Percentiles rank a stretch among this genome's conserved stretches.
These are phyloP conservation scores for Mobula birostris DNA, from an alignment of 2,113 vertebrate species.

Conservation along the genomic window DNA sequence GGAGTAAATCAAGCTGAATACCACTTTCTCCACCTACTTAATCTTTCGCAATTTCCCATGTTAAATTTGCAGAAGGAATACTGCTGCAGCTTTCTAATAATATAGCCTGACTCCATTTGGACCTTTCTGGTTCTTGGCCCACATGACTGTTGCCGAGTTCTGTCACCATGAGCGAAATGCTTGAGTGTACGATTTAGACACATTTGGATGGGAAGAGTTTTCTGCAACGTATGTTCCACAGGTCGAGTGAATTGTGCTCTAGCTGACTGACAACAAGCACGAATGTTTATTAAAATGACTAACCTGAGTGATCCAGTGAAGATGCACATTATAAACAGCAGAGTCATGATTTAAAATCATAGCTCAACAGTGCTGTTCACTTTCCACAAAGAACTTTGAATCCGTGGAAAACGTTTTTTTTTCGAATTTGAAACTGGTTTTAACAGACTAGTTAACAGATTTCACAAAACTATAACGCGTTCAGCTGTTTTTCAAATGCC, in stretches of 20 bases:
- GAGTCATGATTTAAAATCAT: no score
- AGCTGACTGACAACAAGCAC: not conserved
- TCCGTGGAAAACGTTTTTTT: not conserved
- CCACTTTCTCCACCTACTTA: slow-evolving; percentile 13
- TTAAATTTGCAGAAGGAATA: not conserved
- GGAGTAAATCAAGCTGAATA: not conserved
- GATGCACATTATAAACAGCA: not conserved
- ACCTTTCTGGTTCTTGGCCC: not conserved
- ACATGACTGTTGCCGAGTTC: not conserved
- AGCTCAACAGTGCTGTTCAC: not conserved
- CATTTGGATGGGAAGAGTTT: not conserved
- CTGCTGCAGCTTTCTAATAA: not conserved
- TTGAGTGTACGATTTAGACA: not conserved
- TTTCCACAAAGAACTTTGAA: not conserved
- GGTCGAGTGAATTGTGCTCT: not conserved
- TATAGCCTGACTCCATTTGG: not conserved
- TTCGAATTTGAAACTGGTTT: not conserved
- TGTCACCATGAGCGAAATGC: not conserved
- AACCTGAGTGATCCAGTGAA: not conserved
- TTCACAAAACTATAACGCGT: not conserved
- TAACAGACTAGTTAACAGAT: not conserved
- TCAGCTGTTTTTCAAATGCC: not conserved
- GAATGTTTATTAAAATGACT: not conserved
- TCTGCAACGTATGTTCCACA: not conserved
- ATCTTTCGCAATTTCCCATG: no score